Percentiles rank a stretch among this genome's conserved stretches.
These are phyloP conservation scores for Scaptomyza tumidula DNA, from an alignment of 2,888 invertebrate species.

Conservation along the genomic window DNA sequence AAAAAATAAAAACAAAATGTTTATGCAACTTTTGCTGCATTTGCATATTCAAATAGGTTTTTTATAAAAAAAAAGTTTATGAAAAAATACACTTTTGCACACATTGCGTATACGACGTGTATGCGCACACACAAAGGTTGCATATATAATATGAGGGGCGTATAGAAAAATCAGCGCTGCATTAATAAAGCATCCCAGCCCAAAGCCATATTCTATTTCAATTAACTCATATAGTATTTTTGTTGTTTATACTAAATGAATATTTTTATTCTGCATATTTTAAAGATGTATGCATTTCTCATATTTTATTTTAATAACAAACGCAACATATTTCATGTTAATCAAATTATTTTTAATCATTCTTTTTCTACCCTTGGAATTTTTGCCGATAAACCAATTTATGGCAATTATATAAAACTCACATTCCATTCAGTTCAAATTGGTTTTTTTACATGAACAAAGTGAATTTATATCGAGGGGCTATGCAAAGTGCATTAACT, in stretches of 20 bases:
- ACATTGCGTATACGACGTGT: conserved; percentile 21
- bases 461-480: neutral
- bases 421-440: neutral
- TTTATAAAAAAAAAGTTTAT: conserved; percentile 27
- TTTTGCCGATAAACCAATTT: conserved; percentile 3
- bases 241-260: conserved; percentile 4
- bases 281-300: conserved; percentile 4
- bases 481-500: conserved; percentile 33
- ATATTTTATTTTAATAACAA: conserved; percentile 26
- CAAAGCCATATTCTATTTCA: conserved; percentile 47
- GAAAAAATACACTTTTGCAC: conserved; percentile 19
- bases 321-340: conserved; percentile 13
- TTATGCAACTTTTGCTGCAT: conserved; percentile 47
- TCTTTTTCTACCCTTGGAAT: neutral
- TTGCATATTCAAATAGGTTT: conserved; percentile 78
- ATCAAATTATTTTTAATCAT: conserved; percentile 17
- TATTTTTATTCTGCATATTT: conserved; percentile 41
- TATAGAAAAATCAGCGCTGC: conserved; percentile 53
- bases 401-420: conserved; percentile 19
- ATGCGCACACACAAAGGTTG: conserved; percentile 22
- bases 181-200: conserved; percentile 35
- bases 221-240: conserved; percentile 34
- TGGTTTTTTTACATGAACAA: neutral
- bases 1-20: conserved; percentile 28
- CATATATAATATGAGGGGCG: conserved; percentile 39